These are phyloP conservation scores for Caracal caracal DNA, from an alignment of 2,113 vertebrate species.

Conservation along the genomic window DNA sequence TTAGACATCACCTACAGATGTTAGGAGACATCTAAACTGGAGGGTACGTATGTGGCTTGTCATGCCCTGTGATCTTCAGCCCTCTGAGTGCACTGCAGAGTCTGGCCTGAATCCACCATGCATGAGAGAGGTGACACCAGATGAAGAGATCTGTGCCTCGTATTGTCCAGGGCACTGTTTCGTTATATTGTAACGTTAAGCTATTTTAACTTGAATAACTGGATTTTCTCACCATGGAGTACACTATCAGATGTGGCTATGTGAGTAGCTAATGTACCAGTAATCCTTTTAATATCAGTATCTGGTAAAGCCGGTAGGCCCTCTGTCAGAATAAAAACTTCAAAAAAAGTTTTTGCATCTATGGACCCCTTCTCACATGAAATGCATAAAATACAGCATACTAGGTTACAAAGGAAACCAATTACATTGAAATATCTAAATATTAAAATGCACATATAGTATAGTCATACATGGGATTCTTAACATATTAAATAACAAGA, in stretches of 20 bases:
- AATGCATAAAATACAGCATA: not conserved
- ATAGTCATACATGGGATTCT: not conserved
- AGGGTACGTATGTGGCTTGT: not conserved
- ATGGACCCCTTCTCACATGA: not conserved
- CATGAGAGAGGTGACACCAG: not conserved
- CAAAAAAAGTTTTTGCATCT: not conserved
- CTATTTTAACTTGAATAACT: not conserved
- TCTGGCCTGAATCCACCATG: not conserved
- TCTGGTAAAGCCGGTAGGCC: not conserved
- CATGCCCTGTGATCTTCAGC: not conserved
- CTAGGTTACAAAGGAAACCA: not conserved
- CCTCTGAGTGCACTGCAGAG: not conserved
- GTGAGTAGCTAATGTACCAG: not conserved
- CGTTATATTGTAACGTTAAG: not conserved
- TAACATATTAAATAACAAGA: not conserved
- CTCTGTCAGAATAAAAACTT: not conserved
- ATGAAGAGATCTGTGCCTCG: not conserved
- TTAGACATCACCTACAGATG: not conserved
- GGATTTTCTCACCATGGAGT: not conserved
- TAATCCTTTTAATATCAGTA: not conserved
- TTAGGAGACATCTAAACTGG: not conserved
- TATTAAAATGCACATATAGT: not conserved
- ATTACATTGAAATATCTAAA: not conserved
- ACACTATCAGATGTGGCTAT: not conserved
- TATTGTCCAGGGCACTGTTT: not conserved